Base-by-base conservation (phyloP, 2,888 invertebrate genomes). In the Tryphoninae sp. region DNA sequence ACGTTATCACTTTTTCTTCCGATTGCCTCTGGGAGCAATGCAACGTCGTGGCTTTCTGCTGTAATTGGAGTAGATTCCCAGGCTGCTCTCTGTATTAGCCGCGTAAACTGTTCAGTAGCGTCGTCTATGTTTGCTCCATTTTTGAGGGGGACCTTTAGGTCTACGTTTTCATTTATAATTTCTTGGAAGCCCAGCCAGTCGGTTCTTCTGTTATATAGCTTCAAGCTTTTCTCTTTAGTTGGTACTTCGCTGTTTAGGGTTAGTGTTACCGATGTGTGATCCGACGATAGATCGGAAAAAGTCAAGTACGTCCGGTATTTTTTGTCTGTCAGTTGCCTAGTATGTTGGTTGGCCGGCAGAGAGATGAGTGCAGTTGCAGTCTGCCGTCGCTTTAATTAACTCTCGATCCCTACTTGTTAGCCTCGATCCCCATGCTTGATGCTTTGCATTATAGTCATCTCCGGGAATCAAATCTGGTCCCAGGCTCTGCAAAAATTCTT, bases 301-400 rank as follows among this genome's bases (percentile, higher is more conserved):
- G 65, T 86, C 86, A 1, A 86, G 65, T 13, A 86, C 61, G 42
- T 88, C 86, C 1, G 87, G 87, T 26, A 81, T 78, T 83, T 86
- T 86, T 7, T 82, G 78, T 16, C 67, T 51, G 67, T 86, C 84
- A 8, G 85, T 81, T n/a, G 84, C 85, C 85, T 86, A 88, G 73
- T 87, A 86, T 0, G 84, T 87, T n/a, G 87, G 86, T 73, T 84
- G 49, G 0, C 7, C 78, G 80, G 13, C 85, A 83, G 49, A 83
- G 19, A 19, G 6, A 6, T 53, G 22, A 7, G 69, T 8, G 22
- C 55, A 51, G 75, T 69, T 68, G 0, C 53, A 45, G 8, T 26
- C 9, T 7, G 7, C 8, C 16, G 82, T 72, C n/a, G 62, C 19
- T 69, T 68, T 73, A 1, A 49, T 58, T 8, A 84, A 19, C 49